A percentile compares a stretch with the other conserved stretches of the same genome.
Conservation (phyloP, 2,888 invertebrate genomes). For the Aricia artaxerxes region DNA sequence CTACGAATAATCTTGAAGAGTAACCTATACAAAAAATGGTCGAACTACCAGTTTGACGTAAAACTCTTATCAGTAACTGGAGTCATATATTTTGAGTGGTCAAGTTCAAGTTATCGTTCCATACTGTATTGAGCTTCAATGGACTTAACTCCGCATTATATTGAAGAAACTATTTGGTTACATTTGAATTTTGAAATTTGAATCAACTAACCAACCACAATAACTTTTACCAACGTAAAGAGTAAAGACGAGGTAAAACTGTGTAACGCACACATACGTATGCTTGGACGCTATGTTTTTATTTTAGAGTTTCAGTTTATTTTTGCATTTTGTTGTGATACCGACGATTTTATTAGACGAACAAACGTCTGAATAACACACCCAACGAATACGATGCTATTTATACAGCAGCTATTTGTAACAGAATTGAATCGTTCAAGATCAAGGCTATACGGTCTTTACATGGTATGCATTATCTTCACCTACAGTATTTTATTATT, state of each 20-base stretch:
- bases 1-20: not conserved
- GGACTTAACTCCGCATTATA: not conserved
- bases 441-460: conserved; percentile 2
- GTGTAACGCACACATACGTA: too few species aligned
- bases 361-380: not conserved
- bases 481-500: not conserved
- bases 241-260: too few species aligned
- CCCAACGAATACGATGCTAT: not conserved
- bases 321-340: not conserved
- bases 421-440: not conserved
- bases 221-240: too few species aligned
- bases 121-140: too few species aligned
- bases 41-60: too few species aligned
- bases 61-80: not conserved
- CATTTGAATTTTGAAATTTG: not conserved
- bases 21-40: not conserved
- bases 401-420: conserved; percentile 1
- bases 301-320: not conserved
- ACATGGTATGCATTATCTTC: not conserved
- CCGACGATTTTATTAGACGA: not conserved
- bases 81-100: not conserved
- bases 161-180: not conserved
- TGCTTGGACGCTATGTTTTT: not conserved
- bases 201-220: too few species aligned
- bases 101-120: not conserved